Evolutionary conservation across 2,888 invertebrate genomes (phyloP).

Genomic region (Macrosiphum euphorbiae): DNA sequence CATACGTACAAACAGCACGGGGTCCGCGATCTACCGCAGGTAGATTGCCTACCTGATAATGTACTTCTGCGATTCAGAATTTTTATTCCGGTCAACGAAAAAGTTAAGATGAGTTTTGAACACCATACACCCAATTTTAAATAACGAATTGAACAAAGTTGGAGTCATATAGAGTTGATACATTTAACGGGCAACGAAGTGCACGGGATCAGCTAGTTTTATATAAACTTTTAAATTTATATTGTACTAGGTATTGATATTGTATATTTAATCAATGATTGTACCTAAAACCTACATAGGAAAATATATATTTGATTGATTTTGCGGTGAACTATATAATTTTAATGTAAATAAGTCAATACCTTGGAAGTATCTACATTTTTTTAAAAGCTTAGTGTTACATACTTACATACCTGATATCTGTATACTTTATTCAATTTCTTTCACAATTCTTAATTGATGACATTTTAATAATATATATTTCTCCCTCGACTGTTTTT

Average conservation of each 20-base stretch:
- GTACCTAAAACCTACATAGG: not conserved
- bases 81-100: too few species aligned
- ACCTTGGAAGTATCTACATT: not conserved
- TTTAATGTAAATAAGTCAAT: not conserved
- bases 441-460: not conserved
- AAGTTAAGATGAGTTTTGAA: too few species aligned
- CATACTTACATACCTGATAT: not conserved
- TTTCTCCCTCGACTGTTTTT: not conserved
- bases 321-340: not conserved
- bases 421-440: not conserved
- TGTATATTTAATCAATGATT: too few species aligned
- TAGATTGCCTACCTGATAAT: too few species aligned
- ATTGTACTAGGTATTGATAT: not conserved
- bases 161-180: too few species aligned
- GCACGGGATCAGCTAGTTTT: too few species aligned
- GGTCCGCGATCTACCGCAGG: too few species aligned
- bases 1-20: too few species aligned
- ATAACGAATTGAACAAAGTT: too few species aligned
- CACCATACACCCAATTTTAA: too few species aligned
- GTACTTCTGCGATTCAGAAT: too few species aligned
- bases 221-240: not conserved
- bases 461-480: not conserved
- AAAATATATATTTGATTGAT: not conserved
- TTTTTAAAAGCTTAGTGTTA: not conserved
- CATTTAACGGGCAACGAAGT: too few species aligned